These are phyloP conservation scores for Rhinatrema bivittatum DNA, from an alignment of 2,797 vertebrate genomes.

Conservation along the genomic window DNA sequence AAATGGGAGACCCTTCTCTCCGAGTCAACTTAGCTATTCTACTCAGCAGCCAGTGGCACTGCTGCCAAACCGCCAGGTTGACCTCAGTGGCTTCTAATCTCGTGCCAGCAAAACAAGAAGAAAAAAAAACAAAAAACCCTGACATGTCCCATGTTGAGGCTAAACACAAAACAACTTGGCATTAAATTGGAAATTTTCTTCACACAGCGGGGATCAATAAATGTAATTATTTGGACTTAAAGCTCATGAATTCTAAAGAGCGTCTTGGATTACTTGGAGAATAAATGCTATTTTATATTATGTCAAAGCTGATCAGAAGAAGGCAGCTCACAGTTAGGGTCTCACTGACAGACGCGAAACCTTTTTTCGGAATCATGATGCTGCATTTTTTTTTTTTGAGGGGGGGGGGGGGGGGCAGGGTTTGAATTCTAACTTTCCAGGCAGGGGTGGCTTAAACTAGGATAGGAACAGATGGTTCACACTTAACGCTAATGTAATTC, in stretches of 20 bases:
- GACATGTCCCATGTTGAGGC: slow-evolving; percentile 12
- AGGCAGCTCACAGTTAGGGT: slow-evolving; percentile 20
- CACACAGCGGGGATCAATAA: slow-evolving; percentile 40
- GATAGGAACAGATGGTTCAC: too few species aligned
- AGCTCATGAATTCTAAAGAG: slow-evolving; percentile 45
- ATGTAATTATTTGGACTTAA: slow-evolving; percentile 48
- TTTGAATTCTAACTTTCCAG: too few species aligned
- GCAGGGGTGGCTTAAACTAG: too few species aligned
- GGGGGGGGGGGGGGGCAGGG: too few species aligned
- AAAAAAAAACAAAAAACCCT: slow-evolving; percentile 7
- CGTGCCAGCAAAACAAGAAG: slow-evolving; percentile 11
- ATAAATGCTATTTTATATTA: slow-evolving; percentile 30
- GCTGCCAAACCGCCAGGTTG: accelerated
- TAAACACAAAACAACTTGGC: slow-evolving; percentile 17
- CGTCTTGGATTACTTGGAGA: slow-evolving; percentile 25
- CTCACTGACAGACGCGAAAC: slow-evolving; percentile 6
- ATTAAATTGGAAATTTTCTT: slow-evolving; percentile 42
- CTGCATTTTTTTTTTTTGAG: too few species aligned
- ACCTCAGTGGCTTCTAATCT: too few species aligned
- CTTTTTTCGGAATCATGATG: too few species aligned
- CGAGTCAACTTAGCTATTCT: neutral
- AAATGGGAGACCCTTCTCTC: too few species aligned
- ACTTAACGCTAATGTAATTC: too few species aligned
- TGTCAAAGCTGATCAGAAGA: slow-evolving; percentile 42
- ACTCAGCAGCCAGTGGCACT: neutral